Percentiles rank a stretch among this genome's conserved stretches.
Evolutionary conservation across 2,797 vertebrate genomes (phyloP).

Genomic region (Eospalax fontanierii): DNA sequence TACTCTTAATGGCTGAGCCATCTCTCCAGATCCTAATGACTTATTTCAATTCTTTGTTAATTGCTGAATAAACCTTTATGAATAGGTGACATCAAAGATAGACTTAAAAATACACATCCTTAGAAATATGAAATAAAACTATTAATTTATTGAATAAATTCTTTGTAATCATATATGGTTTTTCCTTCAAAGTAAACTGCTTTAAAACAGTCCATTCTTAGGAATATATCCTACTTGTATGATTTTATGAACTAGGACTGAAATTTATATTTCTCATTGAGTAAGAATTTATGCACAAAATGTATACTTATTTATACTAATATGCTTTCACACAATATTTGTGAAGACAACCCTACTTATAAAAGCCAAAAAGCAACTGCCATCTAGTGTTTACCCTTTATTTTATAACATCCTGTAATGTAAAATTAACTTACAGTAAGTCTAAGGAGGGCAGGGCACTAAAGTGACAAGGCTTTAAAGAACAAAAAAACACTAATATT

Average conservation of each 20-base stretch:
- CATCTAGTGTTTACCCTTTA: conserved; percentile 30
- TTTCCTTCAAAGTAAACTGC: not conserved
- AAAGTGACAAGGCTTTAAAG: not conserved
- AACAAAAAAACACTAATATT: conserved; percentile 9
- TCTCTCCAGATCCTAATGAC: not conserved
- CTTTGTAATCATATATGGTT: not conserved
- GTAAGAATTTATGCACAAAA: conserved; percentile 54
- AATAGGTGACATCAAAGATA: conserved; percentile 28
- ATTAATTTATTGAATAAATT: conserved; percentile 7
- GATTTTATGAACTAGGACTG: conserved; percentile 53
- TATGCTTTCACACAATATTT: conserved; percentile 66
- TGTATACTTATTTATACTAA: not conserved
- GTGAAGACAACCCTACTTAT: not conserved
- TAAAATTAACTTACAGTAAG: not conserved
- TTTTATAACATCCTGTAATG: conserved; percentile 19
- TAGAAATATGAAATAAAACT: conserved; percentile 15
- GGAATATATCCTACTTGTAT: conserved; percentile 29
- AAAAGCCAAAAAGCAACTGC: conserved; percentile 54
- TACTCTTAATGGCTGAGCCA: not conserved
- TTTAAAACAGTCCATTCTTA: conserved; percentile 52
- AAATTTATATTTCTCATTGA: conserved; percentile 42
- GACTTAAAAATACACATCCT: not conserved
- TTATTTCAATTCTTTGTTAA: conserved; percentile 48
- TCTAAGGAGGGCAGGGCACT: conserved; percentile 12
- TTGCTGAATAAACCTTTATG: not conserved